Base-by-base conservation (phyloP, 2,113 vertebrate genomes). In the Piprites chloris region DNA sequence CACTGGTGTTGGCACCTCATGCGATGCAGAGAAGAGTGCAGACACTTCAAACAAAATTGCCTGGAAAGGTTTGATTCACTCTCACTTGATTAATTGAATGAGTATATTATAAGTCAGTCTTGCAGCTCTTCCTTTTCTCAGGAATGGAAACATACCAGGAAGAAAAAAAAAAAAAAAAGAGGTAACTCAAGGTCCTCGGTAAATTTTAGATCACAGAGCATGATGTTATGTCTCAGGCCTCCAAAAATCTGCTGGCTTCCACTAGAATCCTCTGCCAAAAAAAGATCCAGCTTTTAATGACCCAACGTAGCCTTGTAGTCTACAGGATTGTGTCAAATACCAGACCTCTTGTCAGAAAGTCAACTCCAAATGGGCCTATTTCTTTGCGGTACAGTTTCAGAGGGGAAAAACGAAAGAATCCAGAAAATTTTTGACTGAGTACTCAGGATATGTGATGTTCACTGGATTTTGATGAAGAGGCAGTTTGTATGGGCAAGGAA, bases 1-100 rank as follows among this genome's bases (percentile, higher is more conserved):
- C 95, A 97, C 96, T 96, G 85, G 87, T 96, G 87, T 90, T 97
- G 96, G 94, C 95, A 97, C 90, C 95, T 96, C 95, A 94, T 96
- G 79, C 9, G 1, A 96, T 93, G 81, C 87, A 93, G 96, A 94
- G 83, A 84, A 91, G 85, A 96, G 93, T 78, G 79, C 79, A 97
- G 88, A 78, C 68, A 95, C 96, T 96, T 96, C 95, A 96, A 95
- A 97, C 94, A 93, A 94, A 96, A 96, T 93, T 94, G 91, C 93
- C 90, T 96, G 83, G 92, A 95, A 97, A 96, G 87, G 95, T 96
- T 95, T 96, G 89, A 97, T 96, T 95, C 85, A 77, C 85, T 94
- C 85, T 95, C 39, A 83, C 75, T 95, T 96, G 87, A 94, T 88
- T 97, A 97, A 96, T 75, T 96, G 95, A 96, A 90, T 71, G 59